These are phyloP conservation scores for Ommatoiulus sabulosus DNA, from an alignment of 2,888 invertebrate species.

Conservation along the genomic window DNA sequence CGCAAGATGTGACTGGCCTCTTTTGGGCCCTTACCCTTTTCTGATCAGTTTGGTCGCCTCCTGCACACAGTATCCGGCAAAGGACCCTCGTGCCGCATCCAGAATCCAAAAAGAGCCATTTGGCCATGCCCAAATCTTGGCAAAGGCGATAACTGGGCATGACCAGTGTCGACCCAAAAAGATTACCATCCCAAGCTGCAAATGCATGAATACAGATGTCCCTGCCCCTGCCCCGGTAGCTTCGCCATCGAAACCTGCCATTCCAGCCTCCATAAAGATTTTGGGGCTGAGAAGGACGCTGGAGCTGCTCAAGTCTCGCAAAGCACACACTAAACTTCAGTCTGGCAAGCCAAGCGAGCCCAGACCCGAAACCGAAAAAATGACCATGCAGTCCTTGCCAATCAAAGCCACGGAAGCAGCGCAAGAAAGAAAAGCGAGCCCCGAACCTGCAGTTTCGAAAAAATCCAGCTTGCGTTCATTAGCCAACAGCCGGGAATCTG, in stretches of 20 bases:
- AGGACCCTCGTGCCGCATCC: not conserved
- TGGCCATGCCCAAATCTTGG: not conserved
- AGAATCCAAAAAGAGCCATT: not conserved
- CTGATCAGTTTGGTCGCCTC: not conserved
- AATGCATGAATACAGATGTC: not conserved
- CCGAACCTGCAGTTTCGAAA: not conserved
- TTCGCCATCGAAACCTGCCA: not conserved
- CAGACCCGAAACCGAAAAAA: not conserved
- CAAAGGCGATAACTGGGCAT: not conserved
- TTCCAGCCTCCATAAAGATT: slow-evolving; percentile 14
- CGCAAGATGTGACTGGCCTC: not conserved
- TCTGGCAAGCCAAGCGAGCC: not conserved
- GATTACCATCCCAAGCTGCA: not conserved
- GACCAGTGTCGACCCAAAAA: not conserved
- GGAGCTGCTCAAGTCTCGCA: slow-evolving; percentile 1
- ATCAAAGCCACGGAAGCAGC: not conserved
- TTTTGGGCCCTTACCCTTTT: slow-evolving; percentile 45
- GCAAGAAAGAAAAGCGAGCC: not conserved
- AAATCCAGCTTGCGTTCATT: not conserved
- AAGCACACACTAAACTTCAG: not conserved
- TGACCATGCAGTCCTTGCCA: not conserved
- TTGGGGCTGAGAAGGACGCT: slow-evolving; percentile 1
- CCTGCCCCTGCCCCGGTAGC: not conserved
- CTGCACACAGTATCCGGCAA: not conserved
- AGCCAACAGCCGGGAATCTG: not conserved